Conservation (phyloP, 2,888 invertebrate genomes). For the Aelia acuminata region DNA sequence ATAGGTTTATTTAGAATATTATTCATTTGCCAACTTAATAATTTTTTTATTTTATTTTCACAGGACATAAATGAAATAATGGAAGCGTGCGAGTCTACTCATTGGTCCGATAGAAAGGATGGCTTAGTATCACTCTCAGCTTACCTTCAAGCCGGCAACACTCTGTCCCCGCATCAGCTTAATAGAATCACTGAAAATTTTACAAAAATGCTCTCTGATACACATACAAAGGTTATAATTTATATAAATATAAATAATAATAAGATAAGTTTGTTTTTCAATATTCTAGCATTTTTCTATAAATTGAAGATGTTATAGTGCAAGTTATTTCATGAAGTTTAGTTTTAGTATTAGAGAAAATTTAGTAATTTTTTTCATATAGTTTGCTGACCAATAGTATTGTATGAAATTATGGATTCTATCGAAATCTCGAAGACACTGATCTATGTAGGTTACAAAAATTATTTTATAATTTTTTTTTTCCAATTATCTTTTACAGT, state of each 20-base stretch:
- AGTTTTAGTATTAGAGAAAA: too few species aligned
- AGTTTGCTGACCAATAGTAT: too few species aligned
- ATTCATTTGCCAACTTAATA: not conserved
- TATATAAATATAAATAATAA: not conserved
- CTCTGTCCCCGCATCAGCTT: conserved; percentile 79
- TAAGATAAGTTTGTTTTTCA: not conserved
- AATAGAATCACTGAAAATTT: conserved; percentile 92
- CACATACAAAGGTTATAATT: conserved; percentile 82
- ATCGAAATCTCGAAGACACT: too few species aligned
- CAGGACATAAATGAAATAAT: conserved; percentile 89
- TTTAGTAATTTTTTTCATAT: too few species aligned
- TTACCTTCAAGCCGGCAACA: conserved; percentile 80
- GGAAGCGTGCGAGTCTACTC: conserved; percentile 87
- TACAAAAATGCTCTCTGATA: conserved; percentile 97
- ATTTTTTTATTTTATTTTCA: conserved; percentile 26
- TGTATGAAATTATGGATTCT: too few species aligned
- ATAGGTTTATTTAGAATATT: not conserved
- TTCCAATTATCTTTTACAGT: too few species aligned
- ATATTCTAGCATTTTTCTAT: not conserved
- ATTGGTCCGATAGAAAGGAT: conserved; percentile 96
- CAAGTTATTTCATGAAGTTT: not conserved
- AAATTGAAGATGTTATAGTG: too few species aligned
- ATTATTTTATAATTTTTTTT: too few species aligned
- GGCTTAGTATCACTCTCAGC: conserved; percentile 86
- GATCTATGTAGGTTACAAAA: too few species aligned